These are phyloP conservation scores for Sinotaia quadrata DNA, from an alignment of 2,888 invertebrate species.

Conservation along the genomic window DNA sequence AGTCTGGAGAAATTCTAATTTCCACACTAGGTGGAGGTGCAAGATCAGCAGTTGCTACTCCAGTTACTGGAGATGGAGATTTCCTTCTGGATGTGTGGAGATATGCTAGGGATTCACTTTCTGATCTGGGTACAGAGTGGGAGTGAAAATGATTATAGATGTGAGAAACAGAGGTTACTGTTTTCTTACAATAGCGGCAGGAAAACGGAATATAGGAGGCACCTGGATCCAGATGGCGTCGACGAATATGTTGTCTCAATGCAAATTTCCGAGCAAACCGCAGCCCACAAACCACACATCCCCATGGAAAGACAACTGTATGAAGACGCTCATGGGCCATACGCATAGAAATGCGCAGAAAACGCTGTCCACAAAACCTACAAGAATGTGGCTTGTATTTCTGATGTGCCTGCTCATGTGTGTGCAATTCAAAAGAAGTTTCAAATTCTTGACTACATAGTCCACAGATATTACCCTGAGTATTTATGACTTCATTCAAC, in stretches of 20 bases:
- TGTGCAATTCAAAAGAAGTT: slow-evolving; percentile 49
- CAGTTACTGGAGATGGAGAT: background rate
- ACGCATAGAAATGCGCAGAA: slow-evolving; percentile 52
- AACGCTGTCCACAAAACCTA: slow-evolving; percentile 56
- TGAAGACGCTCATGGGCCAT: slow-evolving; percentile 57
- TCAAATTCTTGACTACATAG: slow-evolving; percentile 57
- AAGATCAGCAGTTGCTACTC: slow-evolving; percentile 3
- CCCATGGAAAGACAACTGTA: slow-evolving; percentile 34
- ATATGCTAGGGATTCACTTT: slow-evolving; percentile 50
- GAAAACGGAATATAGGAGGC: background rate
- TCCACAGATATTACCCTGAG: slow-evolving; percentile 42
- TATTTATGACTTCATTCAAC: slow-evolving; percentile 19
- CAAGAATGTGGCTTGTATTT: slow-evolving; percentile 61
- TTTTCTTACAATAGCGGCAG: slow-evolving; percentile 12
- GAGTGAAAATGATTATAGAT: slow-evolving; percentile 39
- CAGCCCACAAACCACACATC: slow-evolving; percentile 56
- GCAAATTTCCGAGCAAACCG: slow-evolving; percentile 52
- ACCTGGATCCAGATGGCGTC: slow-evolving; percentile 39
- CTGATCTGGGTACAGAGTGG: slow-evolving; percentile 50
- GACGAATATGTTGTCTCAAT: slow-evolving; percentile 52
- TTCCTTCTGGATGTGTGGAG: slow-evolving; percentile 29
- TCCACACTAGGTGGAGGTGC: slow-evolving; percentile 14
- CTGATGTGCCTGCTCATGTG: slow-evolving; percentile 54
- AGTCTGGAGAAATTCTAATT: slow-evolving; percentile 17
- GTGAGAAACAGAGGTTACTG: background rate